Base-by-base conservation (phyloP, 2,888 invertebrate species). In the Ceriagrion tenellum region DNA sequence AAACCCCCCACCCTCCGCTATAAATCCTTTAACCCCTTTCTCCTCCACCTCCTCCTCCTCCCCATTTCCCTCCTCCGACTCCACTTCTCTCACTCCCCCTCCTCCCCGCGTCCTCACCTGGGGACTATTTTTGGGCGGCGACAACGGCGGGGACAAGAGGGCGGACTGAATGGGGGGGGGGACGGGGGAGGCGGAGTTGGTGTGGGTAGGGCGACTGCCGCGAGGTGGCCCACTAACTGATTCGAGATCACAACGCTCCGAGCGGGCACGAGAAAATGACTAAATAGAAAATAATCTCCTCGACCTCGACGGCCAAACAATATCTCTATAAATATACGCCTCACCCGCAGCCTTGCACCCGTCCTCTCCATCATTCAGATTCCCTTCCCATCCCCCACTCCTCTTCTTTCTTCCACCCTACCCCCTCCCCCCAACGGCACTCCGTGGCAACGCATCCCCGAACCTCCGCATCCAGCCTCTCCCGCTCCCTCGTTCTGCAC, bases 41-140 rank as follows among this genome's bases (percentile, higher is more conserved):
- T 35, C 35, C 55, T 47, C 8, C 47, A 47, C 2, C 47, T 47
- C 47, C 47, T 47, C 47, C 47, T 8, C 47, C 35, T 30, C 13
- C 30, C 88, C 30, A 23, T 8, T 30, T 30, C 88, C 20, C 88
- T 16, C 56, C 56, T 56, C 56, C 56, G n/a, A n/a, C 35, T 30
- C 13, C 30, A 30, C 30, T n/a, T 8, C 18, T 30, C 88, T 40
- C 88, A 13, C 47, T 20, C 40, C 40, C 47, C 88, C 8, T 16
- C 88, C 40, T 18, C 55, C 47, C 55, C 93, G 26, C 47, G 47
- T 93, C 93, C 63, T 74, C 93, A 93, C 93, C 93, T 93, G 93
- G 93, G 47, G 63, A 93, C 93, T 93, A 93, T 93, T 93, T 93
- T 74, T 93, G 93, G 93, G 30, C 10, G 40, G 93, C 40, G 69